Percentiles rank a stretch among this genome's conserved stretches.
phyloP scores from a whole-genome alignment of 2,113 vertebrate genomes.

The Merops nubicus region DNA sequence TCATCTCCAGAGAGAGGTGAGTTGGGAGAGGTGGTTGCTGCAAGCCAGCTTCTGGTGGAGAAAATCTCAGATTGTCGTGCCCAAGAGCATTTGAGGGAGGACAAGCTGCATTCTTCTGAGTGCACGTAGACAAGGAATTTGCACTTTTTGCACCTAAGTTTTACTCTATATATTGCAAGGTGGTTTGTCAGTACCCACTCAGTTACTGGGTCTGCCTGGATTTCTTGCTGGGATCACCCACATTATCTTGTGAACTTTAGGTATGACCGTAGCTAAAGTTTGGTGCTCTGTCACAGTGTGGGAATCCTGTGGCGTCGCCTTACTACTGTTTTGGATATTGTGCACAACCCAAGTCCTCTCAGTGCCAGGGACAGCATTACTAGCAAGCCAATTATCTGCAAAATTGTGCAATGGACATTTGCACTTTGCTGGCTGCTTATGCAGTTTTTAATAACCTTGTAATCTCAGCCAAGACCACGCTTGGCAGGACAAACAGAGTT shows the following conservation, averaged over 20 bases:
- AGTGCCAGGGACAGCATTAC: neutral
- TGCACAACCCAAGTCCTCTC: neutral
- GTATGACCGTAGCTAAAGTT: neutral
- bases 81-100: neutral
- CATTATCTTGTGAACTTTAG: neutral
- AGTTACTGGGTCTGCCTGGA: neutral
- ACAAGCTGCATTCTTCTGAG: neutral
- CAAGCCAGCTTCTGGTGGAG: neutral
- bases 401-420: neutral
- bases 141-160: neutral
- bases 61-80: neutral
- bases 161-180: neutral
- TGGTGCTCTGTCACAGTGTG: neutral
- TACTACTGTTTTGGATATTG: neutral
- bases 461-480: slow-evolving; percentile 4
- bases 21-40: neutral
- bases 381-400: neutral
- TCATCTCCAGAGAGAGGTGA: neutral
- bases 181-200: neutral
- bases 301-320: neutral
- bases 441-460: slow-evolving; percentile 23
- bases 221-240: neutral
- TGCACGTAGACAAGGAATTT: neutral
- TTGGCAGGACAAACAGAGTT: slow-evolving; percentile 23
- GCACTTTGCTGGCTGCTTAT: neutral